Evolutionary conservation across 2,113 vertebrate species (phyloP).

Genomic region (Lamprotornis superbus): DNA sequence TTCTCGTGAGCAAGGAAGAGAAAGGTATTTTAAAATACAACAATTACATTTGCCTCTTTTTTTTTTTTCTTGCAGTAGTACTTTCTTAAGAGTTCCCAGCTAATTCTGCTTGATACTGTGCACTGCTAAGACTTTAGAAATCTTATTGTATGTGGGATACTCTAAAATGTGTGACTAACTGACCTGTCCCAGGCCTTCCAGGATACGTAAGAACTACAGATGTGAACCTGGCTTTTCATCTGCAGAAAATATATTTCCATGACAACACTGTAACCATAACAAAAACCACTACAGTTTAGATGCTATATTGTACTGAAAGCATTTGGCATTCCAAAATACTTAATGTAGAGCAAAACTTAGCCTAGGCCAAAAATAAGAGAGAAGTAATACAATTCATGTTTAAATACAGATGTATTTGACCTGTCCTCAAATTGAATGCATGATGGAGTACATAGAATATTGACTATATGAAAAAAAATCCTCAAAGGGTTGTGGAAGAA

Average conservation of each 20-base stretch:
- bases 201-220: conserved; percentile 32
- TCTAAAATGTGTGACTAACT: conserved; percentile 46
- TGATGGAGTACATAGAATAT: neutral
- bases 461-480: conserved; percentile 41
- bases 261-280: conserved; percentile 48
- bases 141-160: neutral
- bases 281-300: conserved; percentile 6
- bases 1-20: neutral
- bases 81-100: neutral
- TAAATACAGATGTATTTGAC: conserved; percentile 30
- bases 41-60: neutral
- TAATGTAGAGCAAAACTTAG: neutral
- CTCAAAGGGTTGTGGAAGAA: conserved; percentile 26
- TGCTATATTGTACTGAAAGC: neutral
- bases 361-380: conserved; percentile 36
- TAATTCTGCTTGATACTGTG: neutral
- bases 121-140: neutral
- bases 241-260: conserved; percentile 25
- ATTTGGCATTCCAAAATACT: neutral
- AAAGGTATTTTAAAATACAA: neutral
- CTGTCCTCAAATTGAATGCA: neutral
- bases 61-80: neutral
- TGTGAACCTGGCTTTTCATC: conserved; percentile 34
- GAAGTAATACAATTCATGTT: neutral
- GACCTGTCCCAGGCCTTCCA: conserved; percentile 23